Evolutionary conservation across 1,140 invertebrate genomes (phyloP).

Genomic region (Caenorhabditis inopinata): DNA sequence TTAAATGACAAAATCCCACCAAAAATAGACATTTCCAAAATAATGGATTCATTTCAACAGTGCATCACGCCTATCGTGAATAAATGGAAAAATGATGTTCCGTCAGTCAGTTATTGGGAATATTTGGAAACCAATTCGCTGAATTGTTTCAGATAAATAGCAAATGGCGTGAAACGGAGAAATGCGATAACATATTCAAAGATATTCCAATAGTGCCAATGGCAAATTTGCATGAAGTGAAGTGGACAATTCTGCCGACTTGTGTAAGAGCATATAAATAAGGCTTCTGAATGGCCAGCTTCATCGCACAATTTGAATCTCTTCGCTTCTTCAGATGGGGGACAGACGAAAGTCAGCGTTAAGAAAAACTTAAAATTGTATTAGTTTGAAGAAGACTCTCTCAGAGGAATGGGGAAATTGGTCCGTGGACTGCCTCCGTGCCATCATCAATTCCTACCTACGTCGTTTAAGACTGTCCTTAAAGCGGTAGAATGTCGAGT

Average conservation of each 20-base stretch:
- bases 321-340: no score
- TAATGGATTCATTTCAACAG: background rate
- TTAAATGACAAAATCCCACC: background rate
- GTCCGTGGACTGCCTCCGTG: no score
- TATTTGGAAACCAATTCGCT: background rate
- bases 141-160: background rate
- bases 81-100: background rate
- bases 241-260: slow-evolving; percentile 6
- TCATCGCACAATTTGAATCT: no score
- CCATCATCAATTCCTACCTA: no score
- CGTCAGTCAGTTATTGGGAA: background rate
- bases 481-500: no score
- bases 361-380: no score
- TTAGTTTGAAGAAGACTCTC: no score
- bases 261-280: background rate
- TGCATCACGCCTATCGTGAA: background rate
- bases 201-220: background rate
- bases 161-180: background rate
- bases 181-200: background rate
- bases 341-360: no score
- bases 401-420: no score
- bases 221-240: background rate
- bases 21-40: background rate
- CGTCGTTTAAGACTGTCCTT: no score
- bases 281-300: no score